A percentile compares a stretch with the other conserved stretches of the same genome.
phyloP scores from a whole-genome alignment of 2,113 vertebrate species.

The Xenopus tropicalis region UCB_Xtro_10.0 CM004447.2:60688001-60688500 shows the following conservation, averaged over 20 bases:
- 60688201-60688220: slow-evolving; percentile 36
- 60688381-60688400: slow-evolving; percentile 61
- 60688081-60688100: slow-evolving; percentile 21
- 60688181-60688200: slow-evolving; percentile 45
- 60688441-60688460: no score
- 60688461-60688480: no score
- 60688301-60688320: slow-evolving; percentile 64
- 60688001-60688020: slow-evolving; percentile 38
- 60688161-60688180: slow-evolving; percentile 41
- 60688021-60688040: slow-evolving; percentile 34
- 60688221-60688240: slow-evolving; percentile 44
- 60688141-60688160: slow-evolving; percentile 46
- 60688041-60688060: slow-evolving; percentile 38
- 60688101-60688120: slow-evolving; percentile 36
- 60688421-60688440: no score
- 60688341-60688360: slow-evolving; percentile 78
- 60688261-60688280: slow-evolving; percentile 51
- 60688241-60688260: slow-evolving; percentile 47
- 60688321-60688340: slow-evolving; percentile 62
- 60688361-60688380: slow-evolving; percentile 64
- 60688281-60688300: slow-evolving; percentile 63
- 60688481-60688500: no score
- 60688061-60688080: slow-evolving; percentile 27
- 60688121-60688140: slow-evolving; percentile 65
- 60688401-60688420: neutral